Base-by-base conservation (phyloP, 1,140 invertebrate genomes). In the Zophobas morio region DNA sequence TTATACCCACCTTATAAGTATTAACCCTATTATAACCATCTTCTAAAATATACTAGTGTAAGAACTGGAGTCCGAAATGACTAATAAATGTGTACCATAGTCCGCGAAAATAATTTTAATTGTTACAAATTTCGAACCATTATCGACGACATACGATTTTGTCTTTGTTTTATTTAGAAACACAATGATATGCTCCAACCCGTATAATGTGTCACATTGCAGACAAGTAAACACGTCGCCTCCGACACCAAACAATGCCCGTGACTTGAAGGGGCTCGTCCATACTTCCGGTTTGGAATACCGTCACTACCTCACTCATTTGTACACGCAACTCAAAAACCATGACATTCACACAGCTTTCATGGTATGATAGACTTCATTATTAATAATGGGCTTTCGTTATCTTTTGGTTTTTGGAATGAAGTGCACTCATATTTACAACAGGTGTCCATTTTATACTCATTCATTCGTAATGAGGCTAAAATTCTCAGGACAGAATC, bases 341-440 rank as follows among this genome's bases (percentile, higher is more conserved):
- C 60, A 66, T 66, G 60, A 66, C 60, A 66, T 66, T 66, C 60
- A 66, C 60, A 66, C 60, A 66, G 42, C 42, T 66, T 66, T 66
- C 60, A 66, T 42, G 60, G 37, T 42, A 66, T 66, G 60, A n/a
- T 66, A 39, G 37, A 37, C 8, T 32, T 37, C 32, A 39, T 66
- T 66, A 66, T 63, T 63, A 63, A 63, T 66, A 66, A 66, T 40
- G 39, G 20, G 39, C 60, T 66, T 60, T 60, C 56, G 56, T 60
- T 60, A 60, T 60, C 56, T 60, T 60, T 46, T 46, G 8, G 3
- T 46, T 6, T 51, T 20, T 42, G 6, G 60, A 66, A 42, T 6
- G 37, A 60, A n/a, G 35, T 60, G 56, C 56, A 60, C 42, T 66
- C 57, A 63, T 63, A 37, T 63, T 66, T 66, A 40, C 39, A 66